phyloP scores from a whole-genome alignment of 2,113 vertebrate species.

The Cyprinodon variegatus region DNA sequence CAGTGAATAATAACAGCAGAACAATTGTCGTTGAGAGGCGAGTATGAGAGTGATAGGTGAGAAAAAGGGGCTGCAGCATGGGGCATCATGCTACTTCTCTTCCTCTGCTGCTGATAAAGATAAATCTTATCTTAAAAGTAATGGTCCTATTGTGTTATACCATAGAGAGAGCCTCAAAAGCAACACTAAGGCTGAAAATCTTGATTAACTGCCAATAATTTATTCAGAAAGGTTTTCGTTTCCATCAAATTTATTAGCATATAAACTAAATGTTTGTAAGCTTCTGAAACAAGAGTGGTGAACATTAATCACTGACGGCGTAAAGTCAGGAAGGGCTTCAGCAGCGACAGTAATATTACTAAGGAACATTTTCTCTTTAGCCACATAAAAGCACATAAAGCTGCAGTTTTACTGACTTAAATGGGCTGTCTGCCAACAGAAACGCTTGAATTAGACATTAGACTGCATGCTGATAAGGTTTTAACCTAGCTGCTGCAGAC shows the following conservation, averaged over 20 bases:
- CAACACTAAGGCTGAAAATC: conserved; percentile 22
- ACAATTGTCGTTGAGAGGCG: conserved; percentile 41
- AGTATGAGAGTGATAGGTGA: conserved; percentile 36
- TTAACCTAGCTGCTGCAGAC: conserved; percentile 16
- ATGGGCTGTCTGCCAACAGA: neutral
- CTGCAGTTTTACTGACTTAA: conserved; percentile 12
- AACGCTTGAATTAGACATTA: conserved; percentile 4
- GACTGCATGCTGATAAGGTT: conserved; percentile 7
- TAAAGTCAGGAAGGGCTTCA: conserved; percentile 26
- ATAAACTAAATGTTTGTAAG: conserved; percentile 43
- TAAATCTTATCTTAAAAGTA: conserved; percentile 57
- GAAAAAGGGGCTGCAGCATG: conserved; percentile 26
- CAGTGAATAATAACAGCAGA: conserved; percentile 66
- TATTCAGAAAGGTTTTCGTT: conserved; percentile 55
- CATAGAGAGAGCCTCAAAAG: conserved; percentile 21
- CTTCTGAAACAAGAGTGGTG: conserved; percentile 17
- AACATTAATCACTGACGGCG: conserved; percentile 57
- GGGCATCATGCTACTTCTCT: conserved; percentile 36
- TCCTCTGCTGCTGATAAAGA: conserved; percentile 67
- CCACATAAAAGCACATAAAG: conserved; percentile 14
- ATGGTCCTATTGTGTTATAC: conserved; percentile 45
- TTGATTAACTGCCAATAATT: conserved; percentile 52
- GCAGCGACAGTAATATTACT: conserved; percentile 13
- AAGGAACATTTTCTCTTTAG: conserved; percentile 17
- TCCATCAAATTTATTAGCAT: conserved; percentile 37